Percentiles rank a stretch among this genome's conserved stretches.
phyloP scores from a whole-genome alignment of 2,888 invertebrate species.

The Hypsopygia costalis region DNA sequence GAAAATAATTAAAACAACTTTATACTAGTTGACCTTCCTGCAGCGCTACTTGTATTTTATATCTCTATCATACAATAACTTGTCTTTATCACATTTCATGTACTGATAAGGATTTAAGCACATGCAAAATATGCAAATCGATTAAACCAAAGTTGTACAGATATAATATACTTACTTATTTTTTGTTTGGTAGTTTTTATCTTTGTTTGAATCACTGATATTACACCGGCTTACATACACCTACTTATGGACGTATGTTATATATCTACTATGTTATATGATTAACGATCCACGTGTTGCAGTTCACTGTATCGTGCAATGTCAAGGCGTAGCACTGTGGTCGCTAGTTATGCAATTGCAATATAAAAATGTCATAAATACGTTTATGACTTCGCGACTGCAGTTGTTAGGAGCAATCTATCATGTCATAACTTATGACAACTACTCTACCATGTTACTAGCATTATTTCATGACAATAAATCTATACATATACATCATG shows the following conservation, averaged over 20 bases:
- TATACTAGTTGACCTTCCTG: slow-evolving; percentile 13
- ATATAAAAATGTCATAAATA: slow-evolving; percentile 70
- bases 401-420: slow-evolving; percentile 18
- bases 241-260: too few species aligned
- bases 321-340: slow-evolving; percentile 63
- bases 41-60: neutral
- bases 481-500: too few species aligned
- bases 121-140: too few species aligned
- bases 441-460: too few species aligned
- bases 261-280: slow-evolving; percentile 39
- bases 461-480: too few species aligned
- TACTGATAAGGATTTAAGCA: too few species aligned
- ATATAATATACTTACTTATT: too few species aligned
- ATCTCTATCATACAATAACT: slow-evolving; percentile 1
- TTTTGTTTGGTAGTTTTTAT: too few species aligned
- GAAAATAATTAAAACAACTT: slow-evolving; percentile 16
- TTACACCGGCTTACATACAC: neutral
- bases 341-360: slow-evolving; percentile 59
- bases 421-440: neutral
- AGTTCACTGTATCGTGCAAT: slow-evolving; percentile 69
- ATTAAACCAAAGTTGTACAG: too few species aligned
- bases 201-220: neutral
- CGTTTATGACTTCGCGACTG: slow-evolving; percentile 44
- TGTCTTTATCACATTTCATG: neutral
- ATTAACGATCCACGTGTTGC: slow-evolving; percentile 72